A percentile compares a stretch with the other conserved stretches of the same genome.
These are phyloP conservation scores for Brotula barbata DNA, from an alignment of 2,797 vertebrate species.

Conservation along the genomic window DNA sequence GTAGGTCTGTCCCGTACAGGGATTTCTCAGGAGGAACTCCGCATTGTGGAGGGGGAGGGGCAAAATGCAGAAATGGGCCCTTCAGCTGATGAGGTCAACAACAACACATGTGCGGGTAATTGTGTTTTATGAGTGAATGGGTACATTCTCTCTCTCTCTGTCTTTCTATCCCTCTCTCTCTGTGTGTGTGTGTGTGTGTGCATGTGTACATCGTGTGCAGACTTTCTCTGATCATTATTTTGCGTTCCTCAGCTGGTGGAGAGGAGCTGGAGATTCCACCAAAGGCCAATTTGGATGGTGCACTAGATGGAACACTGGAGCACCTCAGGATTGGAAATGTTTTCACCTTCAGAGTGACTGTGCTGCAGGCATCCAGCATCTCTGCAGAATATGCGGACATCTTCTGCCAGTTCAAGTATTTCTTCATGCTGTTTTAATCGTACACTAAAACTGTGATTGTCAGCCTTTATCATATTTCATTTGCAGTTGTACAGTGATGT, in stretches of 20 bases:
- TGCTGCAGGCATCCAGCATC: constrained; percentile 97
- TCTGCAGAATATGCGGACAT: constrained; percentile 97
- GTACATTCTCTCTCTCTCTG: no score
- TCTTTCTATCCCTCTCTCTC: not conserved
- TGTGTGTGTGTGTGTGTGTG: not conserved
- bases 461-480: not conserved
- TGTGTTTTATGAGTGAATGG: constrained; percentile 14
- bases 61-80: constrained; percentile 84
- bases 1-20: constrained; percentile 85
- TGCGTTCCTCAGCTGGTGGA: constrained; percentile 70
- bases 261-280: constrained; percentile 84
- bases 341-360: constrained; percentile 97
- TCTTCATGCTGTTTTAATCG: not conserved
- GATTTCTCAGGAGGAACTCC: constrained; percentile 94
- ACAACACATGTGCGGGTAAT: constrained; percentile 93
- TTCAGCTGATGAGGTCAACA: constrained; percentile 95
- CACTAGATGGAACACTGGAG: constrained; percentile 80
- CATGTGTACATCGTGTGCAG: not conserved
- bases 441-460: not conserved
- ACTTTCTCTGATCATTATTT: not conserved
- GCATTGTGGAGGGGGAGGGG: constrained; percentile 95
- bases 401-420: constrained; percentile 98
- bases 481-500: constrained; percentile 1
- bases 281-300: constrained; percentile 80
- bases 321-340: constrained; percentile 91